Conservation (phyloP, 2,888 invertebrate species). For the Orthonychiurus folsomi region DNA sequence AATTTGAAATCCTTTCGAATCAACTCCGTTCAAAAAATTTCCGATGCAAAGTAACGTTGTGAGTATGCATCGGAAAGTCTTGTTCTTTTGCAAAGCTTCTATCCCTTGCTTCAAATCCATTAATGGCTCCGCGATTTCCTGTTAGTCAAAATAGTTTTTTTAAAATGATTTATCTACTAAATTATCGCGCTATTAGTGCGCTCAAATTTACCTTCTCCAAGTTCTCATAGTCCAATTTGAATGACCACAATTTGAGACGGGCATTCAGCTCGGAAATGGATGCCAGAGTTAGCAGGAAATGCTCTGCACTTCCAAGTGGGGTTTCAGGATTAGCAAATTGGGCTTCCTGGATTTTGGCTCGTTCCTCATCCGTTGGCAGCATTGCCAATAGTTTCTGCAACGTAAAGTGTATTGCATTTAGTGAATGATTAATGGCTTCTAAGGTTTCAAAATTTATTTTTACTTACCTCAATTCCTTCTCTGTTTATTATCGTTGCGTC, state of each 20-base stretch:
- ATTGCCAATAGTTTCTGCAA: conserved; percentile 80
- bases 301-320: conserved; percentile 91
- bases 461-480: conserved; percentile 79
- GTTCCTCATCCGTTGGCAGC: conserved; percentile 95
- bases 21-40: conserved; percentile 86
- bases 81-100: conserved; percentile 78
- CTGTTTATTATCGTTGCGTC: conserved; percentile 95
- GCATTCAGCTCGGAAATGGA: conserved; percentile 92
- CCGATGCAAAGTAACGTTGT: conserved; percentile 89
- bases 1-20: conserved; percentile 87
- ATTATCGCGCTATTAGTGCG: not conserved
- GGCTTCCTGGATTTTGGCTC: conserved; percentile 90
- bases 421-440: not conserved
- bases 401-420: conserved; percentile 2
- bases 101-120: conserved; percentile 98
- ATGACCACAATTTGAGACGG: conserved; percentile 91
- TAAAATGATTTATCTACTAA: conserved; percentile 2
- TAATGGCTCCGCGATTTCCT: conserved; percentile 96
- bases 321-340: conserved; percentile 83
- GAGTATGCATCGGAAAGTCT: conserved; percentile 89
- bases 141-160: conserved; percentile 44
- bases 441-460: not conserved
- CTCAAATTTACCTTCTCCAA: conserved; percentile 65
- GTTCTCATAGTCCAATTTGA: conserved; percentile 96
- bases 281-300: conserved; percentile 91